A percentile compares a stretch with the other conserved stretches of the same genome.
Evolutionary conservation across 2,113 vertebrate genomes (phyloP).

Genomic region (Rhinogobius similis): DNA sequence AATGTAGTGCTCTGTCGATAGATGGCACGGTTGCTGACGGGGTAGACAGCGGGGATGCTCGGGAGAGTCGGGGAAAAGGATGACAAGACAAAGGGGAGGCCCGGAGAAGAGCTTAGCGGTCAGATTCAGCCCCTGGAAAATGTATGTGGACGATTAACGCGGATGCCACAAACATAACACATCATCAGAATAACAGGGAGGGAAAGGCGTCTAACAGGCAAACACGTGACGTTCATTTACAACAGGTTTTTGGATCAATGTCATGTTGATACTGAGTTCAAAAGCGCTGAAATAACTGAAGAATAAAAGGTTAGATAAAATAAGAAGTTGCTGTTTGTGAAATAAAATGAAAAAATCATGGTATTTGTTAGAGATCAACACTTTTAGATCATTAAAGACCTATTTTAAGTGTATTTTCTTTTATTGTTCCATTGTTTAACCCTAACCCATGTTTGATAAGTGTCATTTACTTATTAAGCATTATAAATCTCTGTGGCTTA

Average conservation of each 20-base stretch:
- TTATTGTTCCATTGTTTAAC: too few relatives aligned
- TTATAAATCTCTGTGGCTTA: too few relatives aligned
- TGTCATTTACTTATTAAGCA: too few relatives aligned
- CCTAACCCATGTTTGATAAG: too few relatives aligned
- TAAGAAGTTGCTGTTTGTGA: too few relatives aligned
- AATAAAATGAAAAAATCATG: too few relatives aligned
- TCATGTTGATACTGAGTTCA: neutral
- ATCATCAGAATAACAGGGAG: constrained; percentile 36
- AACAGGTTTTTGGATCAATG: neutral
- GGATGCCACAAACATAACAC: constrained; percentile 45
- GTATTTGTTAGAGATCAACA: too few relatives aligned
- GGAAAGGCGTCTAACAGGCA: constrained; percentile 16
- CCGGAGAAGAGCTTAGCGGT: constrained; percentile 30
- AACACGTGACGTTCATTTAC: neutral
- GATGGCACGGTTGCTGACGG: constrained; percentile 49
- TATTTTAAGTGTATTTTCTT: neutral
- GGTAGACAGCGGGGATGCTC: constrained; percentile 25
- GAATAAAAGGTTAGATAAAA: neutral
- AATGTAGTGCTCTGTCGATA: constrained; percentile 72
- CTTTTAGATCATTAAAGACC: too few relatives aligned
- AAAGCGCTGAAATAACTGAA: neutral
- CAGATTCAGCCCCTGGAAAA: constrained; percentile 29
- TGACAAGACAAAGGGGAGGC: constrained; percentile 61
- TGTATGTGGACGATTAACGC: constrained; percentile 43
- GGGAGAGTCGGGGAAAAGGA: constrained; percentile 37